phyloP scores from a whole-genome alignment of 2,888 invertebrate species.

The Spicauda simplicius region DNA sequence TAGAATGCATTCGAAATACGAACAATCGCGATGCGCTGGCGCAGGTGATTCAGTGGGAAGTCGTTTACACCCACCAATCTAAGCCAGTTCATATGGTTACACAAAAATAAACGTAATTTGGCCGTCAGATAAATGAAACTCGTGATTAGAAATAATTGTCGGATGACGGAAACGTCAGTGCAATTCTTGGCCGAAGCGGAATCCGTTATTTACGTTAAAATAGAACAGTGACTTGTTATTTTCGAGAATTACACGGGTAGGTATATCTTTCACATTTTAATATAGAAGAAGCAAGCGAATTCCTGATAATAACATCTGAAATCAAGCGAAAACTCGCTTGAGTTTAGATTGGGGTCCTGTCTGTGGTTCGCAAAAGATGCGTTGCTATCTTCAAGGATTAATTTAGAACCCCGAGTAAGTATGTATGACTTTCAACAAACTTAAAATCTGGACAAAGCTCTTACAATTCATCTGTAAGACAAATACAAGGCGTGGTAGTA shows the following conservation, averaged over 20 bases:
- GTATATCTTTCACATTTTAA: not conserved
- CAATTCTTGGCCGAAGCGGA: constrained; percentile 28
- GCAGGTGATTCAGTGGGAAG: constrained; percentile 46
- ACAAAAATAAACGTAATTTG: constrained; percentile 37
- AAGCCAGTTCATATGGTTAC: constrained; percentile 10
- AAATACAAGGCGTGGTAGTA: no score
- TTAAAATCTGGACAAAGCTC: no score
- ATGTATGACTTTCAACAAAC: no score
- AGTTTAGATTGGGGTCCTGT: no score
- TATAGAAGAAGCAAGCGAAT: no score
- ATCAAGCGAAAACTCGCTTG: no score
- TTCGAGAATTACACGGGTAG: constrained; percentile 1
- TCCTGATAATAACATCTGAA: no score
- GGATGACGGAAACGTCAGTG: constrained; percentile 30
- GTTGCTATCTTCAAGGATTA: no score
- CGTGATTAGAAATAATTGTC: constrained; percentile 31
- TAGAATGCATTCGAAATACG: constrained; percentile 51
- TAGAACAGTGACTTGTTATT: constrained; percentile 13
- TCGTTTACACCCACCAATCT: constrained; percentile 14
- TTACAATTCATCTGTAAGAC: no score
- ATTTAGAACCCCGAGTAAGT: no score
- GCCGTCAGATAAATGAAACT: constrained; percentile 3
- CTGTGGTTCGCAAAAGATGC: no score
- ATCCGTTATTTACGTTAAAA: constrained; percentile 22
- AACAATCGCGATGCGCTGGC: constrained; percentile 48